Evolutionary conservation across 37 sponge, comb jelly and placozoan genomes (phyloP).

Genomic region (Chondrilla cf. caribensis): DNA sequence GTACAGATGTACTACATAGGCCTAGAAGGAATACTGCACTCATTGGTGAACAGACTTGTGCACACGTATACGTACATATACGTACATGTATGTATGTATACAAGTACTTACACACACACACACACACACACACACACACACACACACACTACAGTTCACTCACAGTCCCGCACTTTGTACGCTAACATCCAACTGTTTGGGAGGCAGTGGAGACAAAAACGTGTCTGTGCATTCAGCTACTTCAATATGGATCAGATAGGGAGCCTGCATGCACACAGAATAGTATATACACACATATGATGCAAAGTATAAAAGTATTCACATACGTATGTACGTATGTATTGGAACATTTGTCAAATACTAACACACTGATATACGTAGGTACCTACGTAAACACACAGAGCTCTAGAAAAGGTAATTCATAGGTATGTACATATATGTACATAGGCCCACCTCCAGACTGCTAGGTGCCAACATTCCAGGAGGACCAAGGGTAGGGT

Average conservation of each 20-base stretch:
- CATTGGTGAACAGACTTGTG: neutral
- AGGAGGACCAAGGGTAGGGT: too few relatives aligned
- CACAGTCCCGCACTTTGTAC: constrained; percentile 46
- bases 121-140: constrained; percentile 11
- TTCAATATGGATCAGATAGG: constrained; percentile 84
- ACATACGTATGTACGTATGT: too few relatives aligned
- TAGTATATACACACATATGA: too few relatives aligned
- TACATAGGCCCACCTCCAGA: too few relatives aligned
- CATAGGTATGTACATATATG: too few relatives aligned
- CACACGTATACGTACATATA: neutral
- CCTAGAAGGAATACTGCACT: neutral
- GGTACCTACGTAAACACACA: neutral
- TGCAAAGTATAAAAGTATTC: too few relatives aligned
- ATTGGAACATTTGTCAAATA: too few relatives aligned
- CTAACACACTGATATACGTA: too few relatives aligned
- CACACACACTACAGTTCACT: constrained; percentile 38
- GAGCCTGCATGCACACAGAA: constrained; percentile 52
- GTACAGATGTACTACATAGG: neutral
- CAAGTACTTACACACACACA: neutral
- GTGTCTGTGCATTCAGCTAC: constrained; percentile 73
- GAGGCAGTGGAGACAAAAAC: constrained; percentile 71
- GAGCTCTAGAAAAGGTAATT: too few relatives aligned
- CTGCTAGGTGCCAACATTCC: too few relatives aligned
- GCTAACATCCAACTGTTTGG: constrained; percentile 61
- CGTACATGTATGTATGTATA: neutral